Percentiles rank a stretch among this genome's conserved stretches.
Evolutionary conservation across 2,797 vertebrate genomes (phyloP).

Genomic region (Rhinoraja longicauda): DNA sequence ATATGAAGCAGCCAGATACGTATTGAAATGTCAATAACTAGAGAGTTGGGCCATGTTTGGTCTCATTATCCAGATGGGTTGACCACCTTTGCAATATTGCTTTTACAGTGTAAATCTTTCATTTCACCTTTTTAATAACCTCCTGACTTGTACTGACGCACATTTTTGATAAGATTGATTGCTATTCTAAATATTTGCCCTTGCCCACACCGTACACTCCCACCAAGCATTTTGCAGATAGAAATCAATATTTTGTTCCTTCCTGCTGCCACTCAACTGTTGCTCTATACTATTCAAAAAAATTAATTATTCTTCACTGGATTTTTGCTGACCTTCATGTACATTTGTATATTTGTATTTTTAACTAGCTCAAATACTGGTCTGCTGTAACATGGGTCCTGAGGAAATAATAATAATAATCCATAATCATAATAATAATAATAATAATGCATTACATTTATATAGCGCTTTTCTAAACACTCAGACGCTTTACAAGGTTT

Average conservation of each 20-base stretch:
- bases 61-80: neutral
- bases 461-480: too few relatives aligned
- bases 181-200: constrained; percentile 4
- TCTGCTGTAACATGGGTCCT: neutral
- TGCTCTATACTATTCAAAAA: neutral
- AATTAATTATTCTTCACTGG: neutral
- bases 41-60: neutral
- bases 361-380: neutral
- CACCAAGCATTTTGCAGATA: constrained; percentile 17
- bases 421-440: too few relatives aligned
- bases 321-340: neutral
- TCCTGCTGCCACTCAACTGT: neutral
- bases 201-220: neutral
- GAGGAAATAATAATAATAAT: neutral
- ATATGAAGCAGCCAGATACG: neutral
- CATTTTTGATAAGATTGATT: constrained; percentile 10
- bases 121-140: neutral
- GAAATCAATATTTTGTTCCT: neutral
- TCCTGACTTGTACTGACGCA: neutral
- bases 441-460: too few relatives aligned
- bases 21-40: neutral
- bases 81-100: neutral
- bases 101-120: constrained; percentile 11
- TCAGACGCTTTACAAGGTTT: too few relatives aligned
- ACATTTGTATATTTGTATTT: neutral